phyloP scores from a whole-genome alignment of 2,888 invertebrate genomes.

The Nephrotoma appendiculata region DNA sequence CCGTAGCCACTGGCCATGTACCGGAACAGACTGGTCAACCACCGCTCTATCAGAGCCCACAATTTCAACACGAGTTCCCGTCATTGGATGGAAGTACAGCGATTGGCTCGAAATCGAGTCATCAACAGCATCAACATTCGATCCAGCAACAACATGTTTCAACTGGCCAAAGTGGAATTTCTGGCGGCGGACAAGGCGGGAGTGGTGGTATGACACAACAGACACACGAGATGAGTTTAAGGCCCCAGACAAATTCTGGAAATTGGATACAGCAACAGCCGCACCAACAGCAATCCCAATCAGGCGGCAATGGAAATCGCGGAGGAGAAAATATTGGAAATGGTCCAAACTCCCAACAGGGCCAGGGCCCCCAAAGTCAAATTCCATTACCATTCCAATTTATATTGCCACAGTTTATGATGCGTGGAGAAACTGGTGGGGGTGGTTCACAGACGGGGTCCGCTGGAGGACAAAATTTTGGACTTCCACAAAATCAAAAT shows the following conservation, averaged over 20 bases:
- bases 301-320: slow-evolving; percentile 32
- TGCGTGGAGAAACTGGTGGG: slow-evolving; percentile 20
- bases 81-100: slow-evolving; percentile 47
- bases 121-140: slow-evolving; percentile 15
- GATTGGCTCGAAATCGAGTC: slow-evolving; percentile 21
- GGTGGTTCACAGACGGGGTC: neutral
- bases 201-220: slow-evolving; percentile 10
- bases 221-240: slow-evolving; percentile 22
- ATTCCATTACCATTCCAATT: slow-evolving; percentile 55
- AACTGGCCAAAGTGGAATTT: neutral
- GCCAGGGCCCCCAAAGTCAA: slow-evolving; percentile 38
- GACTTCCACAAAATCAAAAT: slow-evolving; percentile 2
- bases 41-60: slow-evolving; percentile 64
- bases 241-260: slow-evolving; percentile 30
- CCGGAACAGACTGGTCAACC: slow-evolving; percentile 28
- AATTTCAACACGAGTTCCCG: slow-evolving; percentile 95
- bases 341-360: slow-evolving; percentile 24
- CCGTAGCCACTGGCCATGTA: slow-evolving; percentile 33
- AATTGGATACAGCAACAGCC: slow-evolving; percentile 24
- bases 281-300: slow-evolving; percentile 17
- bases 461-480: neutral
- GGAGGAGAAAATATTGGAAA: slow-evolving; percentile 20
- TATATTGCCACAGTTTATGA: slow-evolving; percentile 65
- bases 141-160: slow-evolving; percentile 7
- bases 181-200: slow-evolving; percentile 5